A percentile compares a stretch with the other conserved stretches of the same genome.
These are phyloP conservation scores for Mylabris phalerata DNA, from an alignment of 1,140 invertebrate genomes.

Conservation along the genomic window DNA sequence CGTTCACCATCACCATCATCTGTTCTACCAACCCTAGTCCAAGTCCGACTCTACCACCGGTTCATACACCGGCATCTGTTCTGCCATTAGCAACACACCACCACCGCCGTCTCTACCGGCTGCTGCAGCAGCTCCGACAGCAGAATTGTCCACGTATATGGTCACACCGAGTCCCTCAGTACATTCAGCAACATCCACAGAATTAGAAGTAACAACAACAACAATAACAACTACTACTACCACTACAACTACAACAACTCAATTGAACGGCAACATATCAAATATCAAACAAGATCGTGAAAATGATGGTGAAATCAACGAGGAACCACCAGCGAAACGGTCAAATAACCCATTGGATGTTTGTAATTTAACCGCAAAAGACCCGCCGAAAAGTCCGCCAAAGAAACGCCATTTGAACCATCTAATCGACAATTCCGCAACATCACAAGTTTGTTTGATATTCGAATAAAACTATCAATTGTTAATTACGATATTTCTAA, in stretches of 20 bases:
- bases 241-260: background rate
- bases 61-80: conserved; percentile 26
- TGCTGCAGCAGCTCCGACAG: conserved; percentile 41
- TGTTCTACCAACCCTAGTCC: conserved; percentile 47
- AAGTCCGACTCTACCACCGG: conserved; percentile 46
- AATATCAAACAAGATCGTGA: background rate
- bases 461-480: no score
- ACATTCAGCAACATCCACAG: background rate
- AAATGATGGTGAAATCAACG: background rate
- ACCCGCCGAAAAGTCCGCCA: conserved; percentile 48
- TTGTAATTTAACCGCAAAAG: conserved; percentile 58
- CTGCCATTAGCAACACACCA: conserved; percentile 33
- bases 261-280: background rate
- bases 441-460: conserved; percentile 22
- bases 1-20: conserved; percentile 60
- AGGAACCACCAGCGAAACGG: conserved; percentile 31
- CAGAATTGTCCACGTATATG: conserved; percentile 19
- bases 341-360: conserved; percentile 57
- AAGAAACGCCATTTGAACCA: conserved; percentile 40
- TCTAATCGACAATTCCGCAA: background rate
- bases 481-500: background rate
- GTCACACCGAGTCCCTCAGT: conserved; percentile 35
- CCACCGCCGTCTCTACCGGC: conserved; percentile 15
- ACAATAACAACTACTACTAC: no score
- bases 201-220: no score